phyloP scores from a whole-genome alignment of 2,113 vertebrate species.

The Ceyx cyanopectus region DNA sequence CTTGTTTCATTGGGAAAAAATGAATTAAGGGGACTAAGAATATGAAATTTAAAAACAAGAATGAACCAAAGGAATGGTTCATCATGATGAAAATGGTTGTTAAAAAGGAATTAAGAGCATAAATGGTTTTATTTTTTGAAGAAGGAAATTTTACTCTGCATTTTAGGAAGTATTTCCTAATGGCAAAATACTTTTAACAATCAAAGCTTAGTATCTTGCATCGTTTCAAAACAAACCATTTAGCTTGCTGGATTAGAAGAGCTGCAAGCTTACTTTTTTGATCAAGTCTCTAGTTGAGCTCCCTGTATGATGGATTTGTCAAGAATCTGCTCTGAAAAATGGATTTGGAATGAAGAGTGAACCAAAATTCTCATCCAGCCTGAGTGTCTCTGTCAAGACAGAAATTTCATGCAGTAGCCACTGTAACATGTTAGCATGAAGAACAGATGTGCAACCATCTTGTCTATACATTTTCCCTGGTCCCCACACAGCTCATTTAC shows the following conservation, averaged over 20 bases:
- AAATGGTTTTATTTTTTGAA: neutral
- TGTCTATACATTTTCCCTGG: rapidly evolving
- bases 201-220: neutral
- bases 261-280: neutral
- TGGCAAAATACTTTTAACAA: neutral
- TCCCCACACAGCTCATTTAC: neutral
- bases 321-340: neutral
- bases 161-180: neutral
- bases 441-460: neutral
- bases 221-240: neutral
- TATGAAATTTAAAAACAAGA: neutral
- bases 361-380: neutral
- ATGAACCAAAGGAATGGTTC: neutral
- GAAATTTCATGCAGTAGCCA: neutral
- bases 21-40: neutral
- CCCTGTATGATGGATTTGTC: neutral
- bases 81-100: neutral
- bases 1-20: neutral
- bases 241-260: neutral
- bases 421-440: neutral
- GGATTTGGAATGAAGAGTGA: neutral
- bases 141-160: neutral
- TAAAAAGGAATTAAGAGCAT: neutral
- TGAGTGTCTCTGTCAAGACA: neutral
- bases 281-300: neutral